Evolutionary conservation across 2,797 vertebrate species (phyloP).

Genomic region (Lepidocolaptes lacrymiger): DNA sequence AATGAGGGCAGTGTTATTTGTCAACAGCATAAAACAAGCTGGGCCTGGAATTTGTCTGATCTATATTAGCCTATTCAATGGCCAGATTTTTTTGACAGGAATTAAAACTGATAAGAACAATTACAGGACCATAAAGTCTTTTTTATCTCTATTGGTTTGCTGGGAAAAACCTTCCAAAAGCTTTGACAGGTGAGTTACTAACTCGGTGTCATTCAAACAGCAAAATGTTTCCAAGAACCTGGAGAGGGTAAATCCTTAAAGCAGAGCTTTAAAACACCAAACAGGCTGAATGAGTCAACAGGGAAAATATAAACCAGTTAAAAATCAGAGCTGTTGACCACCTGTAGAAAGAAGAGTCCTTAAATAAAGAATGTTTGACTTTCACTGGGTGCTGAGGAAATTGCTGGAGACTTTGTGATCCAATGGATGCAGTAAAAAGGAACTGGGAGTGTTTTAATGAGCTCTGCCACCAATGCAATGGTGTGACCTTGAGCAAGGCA

Average conservation of each 20-base stretch:
- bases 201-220: not conserved
- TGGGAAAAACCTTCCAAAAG: not conserved
- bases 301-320: not conserved
- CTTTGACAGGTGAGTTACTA: not conserved
- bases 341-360: not conserved
- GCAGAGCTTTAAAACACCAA: not conserved
- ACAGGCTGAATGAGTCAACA: not conserved
- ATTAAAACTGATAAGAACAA: not conserved
- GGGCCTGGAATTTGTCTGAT: not conserved
- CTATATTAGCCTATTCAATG: not conserved
- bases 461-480: not conserved
- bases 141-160: not conserved
- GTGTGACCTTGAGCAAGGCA: slow-evolving; percentile 1
- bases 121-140: not conserved
- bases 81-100: not conserved
- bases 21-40: not conserved
- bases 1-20: not conserved
- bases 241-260: not conserved
- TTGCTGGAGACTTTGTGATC: not conserved
- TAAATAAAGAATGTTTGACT: not conserved
- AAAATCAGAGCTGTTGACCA: not conserved
- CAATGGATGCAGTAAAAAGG: not conserved
- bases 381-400: not conserved
- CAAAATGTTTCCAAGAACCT: not conserved
- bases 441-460: not conserved